These are phyloP conservation scores for Temnothorax ravouxi DNA, from an alignment of 2,888 invertebrate species.

Conservation along the genomic window DNA sequence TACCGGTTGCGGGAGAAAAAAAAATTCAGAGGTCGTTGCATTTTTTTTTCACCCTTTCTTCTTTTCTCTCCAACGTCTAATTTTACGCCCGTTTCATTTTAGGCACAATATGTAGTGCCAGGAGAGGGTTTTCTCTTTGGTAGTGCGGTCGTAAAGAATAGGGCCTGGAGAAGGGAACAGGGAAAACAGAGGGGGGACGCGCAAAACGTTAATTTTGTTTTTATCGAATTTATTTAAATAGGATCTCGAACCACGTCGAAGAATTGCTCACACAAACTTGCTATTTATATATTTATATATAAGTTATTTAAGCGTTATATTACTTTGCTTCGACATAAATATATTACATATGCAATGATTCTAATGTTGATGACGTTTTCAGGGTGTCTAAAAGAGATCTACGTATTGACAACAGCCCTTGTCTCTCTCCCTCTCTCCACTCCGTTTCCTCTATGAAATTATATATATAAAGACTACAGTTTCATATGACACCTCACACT, in stretches of 20 bases:
- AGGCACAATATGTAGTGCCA: background rate
- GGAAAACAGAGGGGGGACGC: background rate
- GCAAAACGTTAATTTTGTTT: constrained; percentile 38
- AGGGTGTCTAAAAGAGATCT: constrained; percentile 44
- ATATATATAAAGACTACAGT: constrained; percentile 19
- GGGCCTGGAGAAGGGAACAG: background rate
- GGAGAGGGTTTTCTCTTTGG: too few relatives aligned
- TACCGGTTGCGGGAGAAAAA: background rate
- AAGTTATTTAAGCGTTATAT: constrained; percentile 73
- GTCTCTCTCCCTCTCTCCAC: background rate
- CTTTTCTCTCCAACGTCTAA: background rate
- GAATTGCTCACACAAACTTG: constrained; percentile 12
- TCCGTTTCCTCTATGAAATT: constrained; percentile 17
- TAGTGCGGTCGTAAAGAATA: background rate
- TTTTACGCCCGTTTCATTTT: background rate
- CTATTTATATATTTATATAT: constrained; percentile 68
- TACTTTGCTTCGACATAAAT: constrained; percentile 68
- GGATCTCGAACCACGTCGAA: constrained; percentile 64
- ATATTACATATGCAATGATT: constrained; percentile 67
- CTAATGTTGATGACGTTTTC: constrained; percentile 25
- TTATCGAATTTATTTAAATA: constrained; percentile 77
- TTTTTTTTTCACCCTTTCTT: too few relatives aligned
- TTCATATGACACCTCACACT: constrained; percentile 59
- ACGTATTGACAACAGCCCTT: constrained; percentile 69
- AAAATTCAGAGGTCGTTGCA: background rate